Evolutionary conservation across 2,888 invertebrate species (phyloP).

Genomic region (Plemyria rubiginata): DNA sequence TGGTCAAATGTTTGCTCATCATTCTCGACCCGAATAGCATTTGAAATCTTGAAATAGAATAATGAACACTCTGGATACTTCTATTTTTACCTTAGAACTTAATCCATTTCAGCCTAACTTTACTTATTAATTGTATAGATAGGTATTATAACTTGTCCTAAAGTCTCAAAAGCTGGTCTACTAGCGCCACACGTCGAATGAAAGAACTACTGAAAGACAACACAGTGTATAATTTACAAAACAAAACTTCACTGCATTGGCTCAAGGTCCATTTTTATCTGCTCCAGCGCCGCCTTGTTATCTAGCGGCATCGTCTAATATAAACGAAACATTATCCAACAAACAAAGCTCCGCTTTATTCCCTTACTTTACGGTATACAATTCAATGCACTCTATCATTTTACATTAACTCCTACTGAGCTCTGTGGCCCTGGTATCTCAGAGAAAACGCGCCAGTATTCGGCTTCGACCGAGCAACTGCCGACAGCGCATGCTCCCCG

Average conservation of each 20-base stretch:
- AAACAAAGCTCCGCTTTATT: slow-evolving; percentile 46
- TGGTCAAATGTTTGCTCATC: no score
- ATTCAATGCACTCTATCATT: slow-evolving; percentile 39
- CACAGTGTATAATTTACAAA: slow-evolving; percentile 32
- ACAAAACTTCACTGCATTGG: background rate
- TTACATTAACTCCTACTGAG: slow-evolving; percentile 75
- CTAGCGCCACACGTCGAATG: slow-evolving; percentile 72
- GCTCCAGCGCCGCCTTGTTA: slow-evolving; percentile 57
- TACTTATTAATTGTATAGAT: background rate
- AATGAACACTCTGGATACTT: background rate
- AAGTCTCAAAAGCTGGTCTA: slow-evolving; percentile 55
- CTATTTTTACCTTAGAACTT: background rate
- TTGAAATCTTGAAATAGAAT: background rate
- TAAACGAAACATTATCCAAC: slow-evolving; percentile 47
- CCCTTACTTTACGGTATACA: slow-evolving; percentile 40
- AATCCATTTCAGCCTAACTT: background rate
- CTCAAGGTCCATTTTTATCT: slow-evolving; percentile 56
- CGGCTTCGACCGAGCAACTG: slow-evolving; percentile 74
- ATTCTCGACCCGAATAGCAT: no score
- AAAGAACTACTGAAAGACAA: slow-evolving; percentile 71
- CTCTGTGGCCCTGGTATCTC: slow-evolving; percentile 82
- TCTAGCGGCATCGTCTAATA: slow-evolving; percentile 69
- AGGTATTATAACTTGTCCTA: background rate
- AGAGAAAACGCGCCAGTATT: slow-evolving; percentile 83
- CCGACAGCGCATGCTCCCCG: slow-evolving; percentile 82